Percentiles rank a stretch among this genome's conserved stretches.
Evolutionary conservation across 2,888 invertebrate species (phyloP).

Genomic region (Cynaeus angustus): DNA sequence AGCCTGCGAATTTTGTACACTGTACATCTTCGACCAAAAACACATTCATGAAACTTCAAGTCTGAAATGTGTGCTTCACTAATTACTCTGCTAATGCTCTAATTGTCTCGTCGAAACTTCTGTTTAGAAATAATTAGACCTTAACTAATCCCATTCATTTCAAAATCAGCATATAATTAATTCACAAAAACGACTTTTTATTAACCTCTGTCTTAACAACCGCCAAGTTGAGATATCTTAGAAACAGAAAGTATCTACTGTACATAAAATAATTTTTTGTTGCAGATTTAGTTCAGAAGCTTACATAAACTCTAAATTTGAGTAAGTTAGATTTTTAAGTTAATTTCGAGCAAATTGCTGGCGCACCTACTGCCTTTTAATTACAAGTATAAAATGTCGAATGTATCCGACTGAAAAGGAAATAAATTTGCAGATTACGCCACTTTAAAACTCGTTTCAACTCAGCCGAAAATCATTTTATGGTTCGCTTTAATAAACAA

Average conservation of each 20-base stretch:
- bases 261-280: no score
- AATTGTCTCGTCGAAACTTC: constrained; percentile 7
- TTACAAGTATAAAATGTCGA: not conserved
- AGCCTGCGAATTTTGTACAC: constrained; percentile 15
- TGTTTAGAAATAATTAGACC: constrained; percentile 7
- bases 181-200: not conserved
- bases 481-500: constrained; percentile 23
- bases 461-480: constrained; percentile 13
- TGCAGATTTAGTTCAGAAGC: no score
- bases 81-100: constrained; percentile 8
- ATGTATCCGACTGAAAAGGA: not conserved
- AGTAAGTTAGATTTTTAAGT: not conserved
- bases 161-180: constrained; percentile 2
- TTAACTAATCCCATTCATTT: constrained; percentile 2
- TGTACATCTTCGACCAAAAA: constrained; percentile 14
- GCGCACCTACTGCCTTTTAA: not conserved
- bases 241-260: no score
- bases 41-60: constrained; percentile 11
- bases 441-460: constrained; percentile 13
- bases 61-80: constrained; percentile 9
- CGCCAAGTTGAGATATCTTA: no score
- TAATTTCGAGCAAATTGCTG: not conserved
- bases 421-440: constrained; percentile 12
- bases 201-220: no score
- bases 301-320: no score